Evolutionary conservation across 2,113 vertebrate genomes (phyloP).

Genomic region (Poecilia latipinna): DNA sequence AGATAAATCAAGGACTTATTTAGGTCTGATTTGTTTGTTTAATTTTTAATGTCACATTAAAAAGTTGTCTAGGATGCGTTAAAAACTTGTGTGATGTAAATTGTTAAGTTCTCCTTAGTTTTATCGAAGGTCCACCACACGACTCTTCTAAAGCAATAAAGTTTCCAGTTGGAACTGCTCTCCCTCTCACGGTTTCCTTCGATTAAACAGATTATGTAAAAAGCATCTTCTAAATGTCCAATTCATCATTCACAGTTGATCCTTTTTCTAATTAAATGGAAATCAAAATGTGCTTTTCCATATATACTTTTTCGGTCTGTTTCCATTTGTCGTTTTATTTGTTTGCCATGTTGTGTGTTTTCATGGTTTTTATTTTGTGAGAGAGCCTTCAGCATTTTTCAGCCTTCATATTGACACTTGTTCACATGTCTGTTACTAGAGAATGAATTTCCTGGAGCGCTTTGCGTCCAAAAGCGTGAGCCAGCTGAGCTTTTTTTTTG

Average conservation of each 20-base stretch:
- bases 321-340: background rate
- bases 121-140: no score
- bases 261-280: background rate
- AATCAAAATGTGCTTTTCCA: background rate
- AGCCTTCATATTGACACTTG: background rate
- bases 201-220: background rate
- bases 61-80: background rate
- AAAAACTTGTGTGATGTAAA: background rate
- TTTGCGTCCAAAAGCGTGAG: background rate
- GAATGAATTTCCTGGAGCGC: no score
- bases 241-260: background rate
- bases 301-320: background rate
- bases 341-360: background rate
- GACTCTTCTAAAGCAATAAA: background rate
- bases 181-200: background rate
- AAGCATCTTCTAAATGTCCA: background rate
- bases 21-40: background rate
- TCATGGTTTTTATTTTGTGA: background rate
- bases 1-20: background rate
- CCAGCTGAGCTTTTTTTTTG: background rate
- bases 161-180: background rate
- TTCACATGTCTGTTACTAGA: no score
- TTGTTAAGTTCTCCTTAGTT: background rate
- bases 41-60: background rate
- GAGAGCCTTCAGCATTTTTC: background rate